These are phyloP conservation scores for Sinella curviseta DNA, from an alignment of 1,140 invertebrate genomes.

Conservation along the genomic window DNA sequence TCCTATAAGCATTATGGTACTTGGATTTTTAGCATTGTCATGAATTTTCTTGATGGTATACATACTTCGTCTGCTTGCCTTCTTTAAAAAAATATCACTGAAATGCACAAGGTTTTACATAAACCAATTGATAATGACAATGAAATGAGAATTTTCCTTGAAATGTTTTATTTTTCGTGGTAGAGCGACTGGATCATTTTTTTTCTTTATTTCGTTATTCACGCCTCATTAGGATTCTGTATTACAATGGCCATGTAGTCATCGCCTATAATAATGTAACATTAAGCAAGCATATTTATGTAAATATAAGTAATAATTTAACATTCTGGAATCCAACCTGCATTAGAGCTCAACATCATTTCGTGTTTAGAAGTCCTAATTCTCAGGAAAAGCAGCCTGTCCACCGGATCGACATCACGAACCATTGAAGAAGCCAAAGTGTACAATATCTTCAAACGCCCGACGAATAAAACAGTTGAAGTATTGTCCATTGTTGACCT, in stretches of 20 bases:
- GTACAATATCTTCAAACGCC: conserved; percentile 81
- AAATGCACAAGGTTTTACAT: too few species aligned
- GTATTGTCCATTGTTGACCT: conserved; percentile 94
- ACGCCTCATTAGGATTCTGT: conserved; percentile 38
- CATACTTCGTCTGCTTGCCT: too few species aligned
- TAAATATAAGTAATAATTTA: not conserved
- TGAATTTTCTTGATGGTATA: too few species aligned
- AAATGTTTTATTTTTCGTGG: too few species aligned
- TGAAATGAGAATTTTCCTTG: too few species aligned
- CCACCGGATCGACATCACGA: conserved; percentile 91
- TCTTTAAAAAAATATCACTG: too few species aligned
- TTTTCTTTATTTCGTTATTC: too few species aligned
- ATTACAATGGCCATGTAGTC: conserved; percentile 35
- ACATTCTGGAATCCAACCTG: conserved; percentile 58
- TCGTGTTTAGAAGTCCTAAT: conserved; percentile 95
- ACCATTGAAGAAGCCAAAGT: conserved; percentile 60
- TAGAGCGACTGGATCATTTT: too few species aligned
- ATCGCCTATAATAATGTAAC: conserved; percentile 29
- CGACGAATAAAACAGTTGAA: conserved; percentile 91
- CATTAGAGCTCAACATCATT: conserved; percentile 93
- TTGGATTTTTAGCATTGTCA: too few species aligned
- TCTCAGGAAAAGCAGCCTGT: conserved; percentile 92
- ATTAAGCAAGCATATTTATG: not conserved
- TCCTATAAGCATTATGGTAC: too few species aligned
- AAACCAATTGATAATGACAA: too few species aligned